Conservation (phyloP, 2,113 vertebrate species). For the Chelonoidis abingdonii region DNA sequence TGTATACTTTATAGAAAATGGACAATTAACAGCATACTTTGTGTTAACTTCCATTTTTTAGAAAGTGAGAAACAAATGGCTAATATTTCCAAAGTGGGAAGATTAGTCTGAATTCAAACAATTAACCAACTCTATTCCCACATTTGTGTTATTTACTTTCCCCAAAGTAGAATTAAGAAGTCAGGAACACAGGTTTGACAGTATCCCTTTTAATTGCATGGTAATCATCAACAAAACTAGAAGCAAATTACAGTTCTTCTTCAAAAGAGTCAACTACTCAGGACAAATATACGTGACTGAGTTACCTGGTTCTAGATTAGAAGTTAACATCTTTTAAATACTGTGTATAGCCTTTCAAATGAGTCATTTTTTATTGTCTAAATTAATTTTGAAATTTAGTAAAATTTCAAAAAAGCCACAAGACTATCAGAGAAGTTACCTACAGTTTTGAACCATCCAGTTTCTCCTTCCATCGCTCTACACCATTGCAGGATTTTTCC, state of each 20-base stretch:
- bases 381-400: background rate
- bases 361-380: background rate
- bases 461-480: background rate
- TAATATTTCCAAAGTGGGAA: background rate
- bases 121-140: background rate
- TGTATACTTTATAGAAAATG: background rate
- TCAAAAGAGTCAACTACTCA: background rate
- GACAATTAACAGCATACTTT: background rate
- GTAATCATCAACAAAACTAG: background rate
- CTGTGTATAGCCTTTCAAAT: background rate
- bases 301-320: background rate
- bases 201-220: background rate
- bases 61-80: background rate
- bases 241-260: background rate
- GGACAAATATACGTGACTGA: background rate
- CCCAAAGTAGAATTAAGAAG: background rate
- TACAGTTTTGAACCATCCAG: background rate
- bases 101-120: background rate
- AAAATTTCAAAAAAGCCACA: background rate
- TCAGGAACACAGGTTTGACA: background rate
- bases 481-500: background rate
- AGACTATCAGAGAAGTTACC: background rate
- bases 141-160: background rate
- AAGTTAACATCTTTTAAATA: background rate
- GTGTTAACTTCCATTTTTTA: background rate